Evolutionary conservation across 1,140 invertebrate genomes (phyloP).

Genomic region (Zaprionus davidi): DNA sequence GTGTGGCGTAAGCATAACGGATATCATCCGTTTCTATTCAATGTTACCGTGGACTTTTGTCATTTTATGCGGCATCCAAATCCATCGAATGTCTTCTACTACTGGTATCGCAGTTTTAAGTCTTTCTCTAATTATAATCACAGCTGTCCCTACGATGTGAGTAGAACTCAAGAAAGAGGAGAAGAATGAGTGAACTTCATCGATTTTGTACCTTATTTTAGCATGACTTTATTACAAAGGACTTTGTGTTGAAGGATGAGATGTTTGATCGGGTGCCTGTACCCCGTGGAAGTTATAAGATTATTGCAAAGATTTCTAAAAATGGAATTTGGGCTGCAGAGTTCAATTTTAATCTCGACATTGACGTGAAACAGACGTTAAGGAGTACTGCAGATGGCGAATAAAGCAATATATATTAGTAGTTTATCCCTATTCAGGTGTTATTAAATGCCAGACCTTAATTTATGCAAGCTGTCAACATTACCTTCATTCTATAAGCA

Average conservation of each 20-base stretch:
- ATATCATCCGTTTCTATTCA: neutral
- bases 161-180: neutral
- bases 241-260: slow-evolving; percentile 38
- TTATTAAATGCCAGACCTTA: too few species aligned
- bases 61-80: neutral
- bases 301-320: neutral
- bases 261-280: slow-evolving; percentile 30
- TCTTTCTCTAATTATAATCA: neutral
- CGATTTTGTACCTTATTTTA: neutral
- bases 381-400: neutral
- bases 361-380: neutral
- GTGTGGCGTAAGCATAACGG: neutral
- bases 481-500: too few species aligned
- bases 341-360: slow-evolving; percentile 14
- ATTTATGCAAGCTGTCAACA: too few species aligned
- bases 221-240: slow-evolving; percentile 25
- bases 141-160: neutral
- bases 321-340: neutral
- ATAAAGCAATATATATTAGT: too few species aligned
- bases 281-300: slow-evolving; percentile 21
- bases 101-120: neutral
- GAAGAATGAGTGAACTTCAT: neutral
- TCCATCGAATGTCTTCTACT: neutral
- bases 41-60: neutral
- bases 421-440: too few species aligned